Evolutionary conservation across 2,888 invertebrate species (phyloP).

Genomic region (Caenorhabditis panamensis): DNA sequence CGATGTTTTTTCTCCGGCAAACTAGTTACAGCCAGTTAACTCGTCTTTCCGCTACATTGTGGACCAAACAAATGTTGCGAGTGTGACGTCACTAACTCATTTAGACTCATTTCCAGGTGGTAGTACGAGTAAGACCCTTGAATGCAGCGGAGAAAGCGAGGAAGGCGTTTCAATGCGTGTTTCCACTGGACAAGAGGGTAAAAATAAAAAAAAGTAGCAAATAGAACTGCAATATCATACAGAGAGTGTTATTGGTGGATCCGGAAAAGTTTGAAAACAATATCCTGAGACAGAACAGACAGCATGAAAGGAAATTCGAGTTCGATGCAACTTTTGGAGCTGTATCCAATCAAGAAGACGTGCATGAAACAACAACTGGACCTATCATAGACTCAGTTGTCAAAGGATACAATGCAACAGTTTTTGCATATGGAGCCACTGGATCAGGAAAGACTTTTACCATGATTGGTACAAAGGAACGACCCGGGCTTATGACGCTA

Average conservation of each 20-base stretch:
- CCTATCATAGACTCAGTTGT: conserved; percentile 91
- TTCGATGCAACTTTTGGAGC: conserved; percentile 94
- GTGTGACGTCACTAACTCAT: background rate
- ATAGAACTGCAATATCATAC: conserved; percentile 54
- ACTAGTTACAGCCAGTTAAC: background rate
- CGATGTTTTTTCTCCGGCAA: conserved; percentile 2
- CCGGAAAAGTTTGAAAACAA: conserved; percentile 84
- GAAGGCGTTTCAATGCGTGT: conserved; percentile 86
- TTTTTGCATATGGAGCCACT: conserved; percentile 95
- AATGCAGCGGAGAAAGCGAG: conserved; percentile 86
- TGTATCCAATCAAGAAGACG: conserved; percentile 87
- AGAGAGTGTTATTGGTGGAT: conserved; percentile 87
- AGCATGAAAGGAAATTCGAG: conserved; percentile 88
- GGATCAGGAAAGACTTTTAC: conserved; percentile 94
- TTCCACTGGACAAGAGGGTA: conserved; percentile 89
- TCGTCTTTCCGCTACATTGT: background rate
- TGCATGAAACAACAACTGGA: conserved; percentile 91
- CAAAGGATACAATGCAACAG: conserved; percentile 92
- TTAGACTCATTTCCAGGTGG: conserved; percentile 85
- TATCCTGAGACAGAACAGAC: conserved; percentile 87
- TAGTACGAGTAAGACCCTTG: conserved; percentile 91
- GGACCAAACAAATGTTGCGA: background rate
- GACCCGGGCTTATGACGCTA: conserved; percentile 91
- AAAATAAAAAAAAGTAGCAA: conserved; percentile 19
- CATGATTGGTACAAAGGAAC: conserved; percentile 87